Evolutionary conservation across 2,797 vertebrate genomes (phyloP), one percentile per base, ranked within the genome.

Genomic region (Sciurus carolinensis): DNA sequence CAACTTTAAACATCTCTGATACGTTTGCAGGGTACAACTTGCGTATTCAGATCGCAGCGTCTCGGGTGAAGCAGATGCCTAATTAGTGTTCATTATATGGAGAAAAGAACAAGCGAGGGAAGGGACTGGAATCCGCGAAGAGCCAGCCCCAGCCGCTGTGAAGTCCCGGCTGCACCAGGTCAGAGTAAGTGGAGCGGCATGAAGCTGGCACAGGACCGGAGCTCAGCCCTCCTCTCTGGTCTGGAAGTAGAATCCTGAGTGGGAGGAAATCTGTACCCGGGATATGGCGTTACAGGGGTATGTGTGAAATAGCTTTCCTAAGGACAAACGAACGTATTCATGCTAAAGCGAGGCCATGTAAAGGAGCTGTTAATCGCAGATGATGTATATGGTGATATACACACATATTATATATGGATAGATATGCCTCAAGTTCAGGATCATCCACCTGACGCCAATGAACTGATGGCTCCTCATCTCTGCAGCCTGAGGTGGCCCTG

Each of bases 251-350:
- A 79, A 50, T 95, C 69, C 57, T 26, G 42, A 77, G 52, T 33
- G 83, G 71, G 54, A 94, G 67, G n/a, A 47, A 69, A 72, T 11
- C 15, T 82, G 52, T 52, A n/a, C 59, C 73, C 86, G 69, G 75
- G 73, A 44, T 15, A 54, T 24, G 39, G 47, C 17, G 3, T 3
- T 28, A 76, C 80, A 71, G 33, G 30, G 12, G 39, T n/a, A 17
- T 22, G 64, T 80, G 75, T 57, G 72, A 85, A 64, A 14, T 44
- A 11, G 62, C 59, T 88, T 93, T 95, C 36, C 79, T 88, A 20
- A 90, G n/a, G 67, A 82, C 73, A n/a, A 52, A 28, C 11, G n/a
- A 47, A 28, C 11, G 30, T 1, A 36, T 52, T 50, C 36, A 42
- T 39, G 14, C 81, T 57, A 47, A 30, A 39, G 24, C 33, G 59